Evolutionary conservation across 2,888 invertebrate species (phyloP), one percentile per base, ranked within the genome.

Genomic region (Andrena dorsata): DNA sequence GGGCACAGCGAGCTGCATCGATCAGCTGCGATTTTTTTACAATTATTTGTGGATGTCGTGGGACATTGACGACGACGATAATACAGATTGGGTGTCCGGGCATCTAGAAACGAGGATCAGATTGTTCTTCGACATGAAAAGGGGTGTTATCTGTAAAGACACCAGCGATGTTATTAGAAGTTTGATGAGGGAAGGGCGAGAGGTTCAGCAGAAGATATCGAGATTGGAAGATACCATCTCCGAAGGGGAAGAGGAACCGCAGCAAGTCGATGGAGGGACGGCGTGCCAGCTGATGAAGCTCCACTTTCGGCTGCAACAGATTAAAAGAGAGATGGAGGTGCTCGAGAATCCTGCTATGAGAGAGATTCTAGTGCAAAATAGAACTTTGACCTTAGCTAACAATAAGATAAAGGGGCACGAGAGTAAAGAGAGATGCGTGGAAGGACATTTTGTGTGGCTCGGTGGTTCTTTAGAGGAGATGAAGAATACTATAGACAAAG

Each of bases 31-130:
- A 88, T 96, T 96, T 85, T 96, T 96, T 90, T 96, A 96, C 88
- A 95, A 95, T 49, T 94, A 96, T 83, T 93, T 96, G 53, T 96
- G 96, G 95, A 96, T 96, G 96, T 96, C 96, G 0, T 97, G 96
- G 96, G 96, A 96, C 85, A 94, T 95, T 60, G 96, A 96, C 73
- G 96, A 96, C 75, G 96, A 96, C 85, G 94, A 95, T 1, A 94
- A 94, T 1, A 93, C 93, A n/a, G 95, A 96, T 90, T 96, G 96
- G 96, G 94, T 95, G 28, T 92, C 93, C 51, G 94, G 94, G 76
- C 95, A 96, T 91, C 92, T 96, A 61, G 94, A 95, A 85, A 90
- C 94, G 0, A 94, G 96, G 69, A 94, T 96, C 47, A 93, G 95
- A 69, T 92, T 96, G 51, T 95, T 95, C 79, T 96, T 95, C 84